Conservation (phyloP, 2,797 vertebrate species). For the Pipistrellus pipistrellus region DNA sequence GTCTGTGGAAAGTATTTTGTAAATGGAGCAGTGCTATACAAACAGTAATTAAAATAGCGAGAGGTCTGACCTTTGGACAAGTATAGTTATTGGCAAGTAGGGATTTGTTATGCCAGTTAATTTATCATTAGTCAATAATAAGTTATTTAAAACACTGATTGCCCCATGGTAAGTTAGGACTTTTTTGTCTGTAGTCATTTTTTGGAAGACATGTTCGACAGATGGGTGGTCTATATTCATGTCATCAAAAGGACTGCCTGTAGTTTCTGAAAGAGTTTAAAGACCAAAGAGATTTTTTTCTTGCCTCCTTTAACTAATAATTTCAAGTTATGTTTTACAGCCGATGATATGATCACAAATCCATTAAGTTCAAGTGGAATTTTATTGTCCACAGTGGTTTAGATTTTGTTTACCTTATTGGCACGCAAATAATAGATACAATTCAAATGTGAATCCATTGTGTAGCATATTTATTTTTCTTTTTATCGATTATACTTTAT, state of each 20-base stretch:
- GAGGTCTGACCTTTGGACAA: constrained; percentile 20
- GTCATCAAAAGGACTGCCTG: not conserved
- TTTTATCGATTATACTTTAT: constrained; percentile 1
- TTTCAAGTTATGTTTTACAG: constrained; percentile 7
- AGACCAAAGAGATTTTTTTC: not conserved
- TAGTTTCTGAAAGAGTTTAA: constrained; percentile 15
- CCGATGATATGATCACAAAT: not conserved
- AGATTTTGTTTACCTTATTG: constrained; percentile 47
- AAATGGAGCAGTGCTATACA: not conserved
- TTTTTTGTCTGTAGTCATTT: not conserved
- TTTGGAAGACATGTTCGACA: not conserved
- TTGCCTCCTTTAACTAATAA: constrained; percentile 4
- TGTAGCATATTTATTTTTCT: not conserved
- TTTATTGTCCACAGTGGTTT: not conserved
- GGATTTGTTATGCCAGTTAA: constrained; percentile 30
- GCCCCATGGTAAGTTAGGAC: not conserved
- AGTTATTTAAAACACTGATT: constrained; percentile 14
- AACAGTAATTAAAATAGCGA: not conserved
- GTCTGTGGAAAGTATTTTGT: not conserved
- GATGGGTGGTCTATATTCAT: constrained; percentile 3
- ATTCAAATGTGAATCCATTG: not conserved
- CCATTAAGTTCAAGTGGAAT: not conserved
- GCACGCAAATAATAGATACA: not conserved
- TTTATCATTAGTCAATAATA: constrained; percentile 43
- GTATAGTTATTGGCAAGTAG: not conserved